Evolutionary conservation across 53 echinoderm and acorn worm species (phyloP), one percentile per base, ranked within the genome.

Genomic region (Apostichopus leukothele): DNA sequence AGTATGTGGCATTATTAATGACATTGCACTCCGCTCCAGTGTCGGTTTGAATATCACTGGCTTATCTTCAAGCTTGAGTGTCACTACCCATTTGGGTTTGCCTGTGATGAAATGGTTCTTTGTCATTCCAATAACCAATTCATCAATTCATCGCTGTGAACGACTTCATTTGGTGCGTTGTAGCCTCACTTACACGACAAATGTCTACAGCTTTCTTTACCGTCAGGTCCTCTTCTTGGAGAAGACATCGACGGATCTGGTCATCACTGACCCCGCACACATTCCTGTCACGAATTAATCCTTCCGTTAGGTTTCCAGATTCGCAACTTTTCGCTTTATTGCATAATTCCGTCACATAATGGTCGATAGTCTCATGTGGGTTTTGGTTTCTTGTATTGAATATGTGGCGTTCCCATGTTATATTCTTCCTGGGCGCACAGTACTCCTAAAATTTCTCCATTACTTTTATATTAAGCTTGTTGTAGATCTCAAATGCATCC

Each of bases 221-320:
- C 0, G 83, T 54, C 8, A 83, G n/a, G 6, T 52, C 53, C 5
- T 54, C 60, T 52, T 16, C 83, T 52, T 54, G 52, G 50, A 4
- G 23, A 14, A 83, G 23, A 19, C 60, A 54, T 6, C 19, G 2
- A 6, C 55, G 83, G 22, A 83, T 7, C n/a, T 16, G n/a, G 55
- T 83, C 55, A 52, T 60, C 23, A 5, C 18, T 18, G 55, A 83
- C 23, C 13, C 83, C 54, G 39, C 39, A 39, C 39, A 54, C 83
- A n/a, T 60, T 83, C 53, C 60, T 83, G 55, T 83, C 83, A 16
- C 6, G 83, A 54, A 83, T 83, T 16, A 83, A 18, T n/a, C 39
- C 39, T 39, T 25, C 25, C 25, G 39, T 39, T 39, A 39, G 3
- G 2, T 39, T 39, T 39, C 25, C 25, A 25, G 25, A 25, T 25